phyloP scores from a whole-genome alignment of 2,113 vertebrate species.

The Lophotis ruficrista region DNA sequence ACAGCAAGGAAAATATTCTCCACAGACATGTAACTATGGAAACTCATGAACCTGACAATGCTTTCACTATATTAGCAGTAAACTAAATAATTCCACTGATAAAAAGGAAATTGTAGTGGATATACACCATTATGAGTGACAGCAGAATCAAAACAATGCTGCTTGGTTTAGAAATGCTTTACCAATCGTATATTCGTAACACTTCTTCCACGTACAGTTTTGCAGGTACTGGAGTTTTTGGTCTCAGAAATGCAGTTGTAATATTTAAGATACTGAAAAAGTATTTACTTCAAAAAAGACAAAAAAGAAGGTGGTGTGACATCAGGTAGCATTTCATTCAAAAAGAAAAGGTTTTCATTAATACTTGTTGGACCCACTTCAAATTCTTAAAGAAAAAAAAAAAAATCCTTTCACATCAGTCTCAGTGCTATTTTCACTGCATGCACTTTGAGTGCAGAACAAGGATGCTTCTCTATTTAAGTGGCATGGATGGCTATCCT shows the following conservation, averaged over 20 bases:
- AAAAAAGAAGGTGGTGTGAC: background rate
- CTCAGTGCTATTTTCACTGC: background rate
- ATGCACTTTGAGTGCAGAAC: background rate
- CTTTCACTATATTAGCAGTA: background rate
- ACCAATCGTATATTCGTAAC: background rate
- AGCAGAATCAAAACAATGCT: background rate
- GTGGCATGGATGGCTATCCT: background rate
- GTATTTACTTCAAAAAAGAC: background rate
- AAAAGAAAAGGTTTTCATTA: background rate
- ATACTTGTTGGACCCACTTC: background rate
- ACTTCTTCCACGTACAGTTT: background rate
- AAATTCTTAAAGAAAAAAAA: background rate
- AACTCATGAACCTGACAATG: background rate
- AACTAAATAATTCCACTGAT: background rate
- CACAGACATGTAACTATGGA: background rate
- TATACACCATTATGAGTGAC: background rate
- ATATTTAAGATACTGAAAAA: background rate
- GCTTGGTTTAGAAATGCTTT: background rate
- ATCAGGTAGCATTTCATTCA: background rate
- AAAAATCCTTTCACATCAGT: background rate
- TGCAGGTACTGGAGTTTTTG: background rate
- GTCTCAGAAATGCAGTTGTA: background rate
- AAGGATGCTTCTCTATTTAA: background rate
- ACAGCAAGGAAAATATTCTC: background rate
- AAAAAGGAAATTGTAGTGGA: background rate